Percentiles rank a stretch among this genome's conserved stretches.
phyloP scores from a whole-genome alignment of 2,888 invertebrate species.

The Macropis europaea region DNA sequence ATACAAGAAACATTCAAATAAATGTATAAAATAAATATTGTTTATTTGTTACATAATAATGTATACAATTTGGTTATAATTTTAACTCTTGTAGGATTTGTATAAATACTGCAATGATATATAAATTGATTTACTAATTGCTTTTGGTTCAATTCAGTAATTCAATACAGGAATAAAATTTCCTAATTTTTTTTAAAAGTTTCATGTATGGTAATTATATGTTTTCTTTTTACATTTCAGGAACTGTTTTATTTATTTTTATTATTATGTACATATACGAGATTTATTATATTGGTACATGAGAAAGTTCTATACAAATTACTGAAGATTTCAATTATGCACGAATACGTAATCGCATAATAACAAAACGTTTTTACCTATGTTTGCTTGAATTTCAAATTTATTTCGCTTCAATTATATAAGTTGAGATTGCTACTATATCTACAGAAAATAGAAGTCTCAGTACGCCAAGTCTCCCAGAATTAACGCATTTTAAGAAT shows the following conservation, averaged over 20 bases:
- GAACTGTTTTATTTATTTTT: not conserved
- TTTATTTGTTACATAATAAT: not conserved
- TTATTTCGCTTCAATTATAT: constrained; percentile 6
- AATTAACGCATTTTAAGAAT: constrained; percentile 51
- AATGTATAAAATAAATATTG: not conserved
- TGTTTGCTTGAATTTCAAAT: not conserved
- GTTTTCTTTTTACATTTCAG: not conserved
- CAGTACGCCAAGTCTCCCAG: constrained; percentile 14
- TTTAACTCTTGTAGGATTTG: not conserved
- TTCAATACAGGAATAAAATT: too few relatives aligned
- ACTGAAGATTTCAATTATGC: not conserved
- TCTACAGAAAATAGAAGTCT: constrained; percentile 26
- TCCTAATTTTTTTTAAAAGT: too few relatives aligned
- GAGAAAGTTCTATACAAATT: too few relatives aligned
- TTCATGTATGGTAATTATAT: too few relatives aligned
- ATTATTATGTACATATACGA: not conserved
- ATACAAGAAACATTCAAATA: too few relatives aligned
- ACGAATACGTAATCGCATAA: not conserved
- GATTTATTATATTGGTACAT: too few relatives aligned
- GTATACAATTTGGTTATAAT: not conserved
- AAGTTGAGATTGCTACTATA: not conserved
- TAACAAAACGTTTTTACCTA: not conserved
- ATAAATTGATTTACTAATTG: not conserved
- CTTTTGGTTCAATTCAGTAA: too few relatives aligned
- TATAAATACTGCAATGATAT: not conserved